Conservation (phyloP, 92 coral and sea anemone genomes). For the Actinostola sp. region DNA sequence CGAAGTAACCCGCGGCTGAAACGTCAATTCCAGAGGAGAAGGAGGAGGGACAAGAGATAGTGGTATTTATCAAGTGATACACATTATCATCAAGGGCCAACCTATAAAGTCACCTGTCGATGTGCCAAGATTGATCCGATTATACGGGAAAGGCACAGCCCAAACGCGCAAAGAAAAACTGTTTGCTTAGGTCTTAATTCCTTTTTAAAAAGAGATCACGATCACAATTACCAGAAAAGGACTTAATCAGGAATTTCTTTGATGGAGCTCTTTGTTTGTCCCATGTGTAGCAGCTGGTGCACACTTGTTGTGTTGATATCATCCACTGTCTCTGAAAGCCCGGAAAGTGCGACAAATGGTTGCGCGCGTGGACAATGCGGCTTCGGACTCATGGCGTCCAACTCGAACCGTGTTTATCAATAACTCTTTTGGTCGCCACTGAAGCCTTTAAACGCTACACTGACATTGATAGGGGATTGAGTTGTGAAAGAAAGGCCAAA, state of each 20-base stretch:
- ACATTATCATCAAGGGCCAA: too few species aligned
- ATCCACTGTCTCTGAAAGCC: not conserved
- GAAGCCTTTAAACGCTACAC: not conserved
- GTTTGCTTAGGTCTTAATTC: constrained; percentile 28
- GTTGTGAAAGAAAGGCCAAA: constrained; percentile 1
- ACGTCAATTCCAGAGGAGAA: too few species aligned
- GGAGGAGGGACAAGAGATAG: constrained; percentile 1
- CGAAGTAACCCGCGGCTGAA: too few species aligned
- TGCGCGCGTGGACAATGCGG: not conserved
- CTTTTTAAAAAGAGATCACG: constrained; percentile 19
- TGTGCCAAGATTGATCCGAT: constrained; percentile 14
- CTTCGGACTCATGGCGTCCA: not conserved
- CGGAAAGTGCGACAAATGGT: constrained; percentile 11
- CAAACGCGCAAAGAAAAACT: constrained; percentile 14
- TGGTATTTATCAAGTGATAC: not conserved
- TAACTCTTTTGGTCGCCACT: not conserved
- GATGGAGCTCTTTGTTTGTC: constrained; percentile 15
- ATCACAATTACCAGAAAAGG: constrained; percentile 26
- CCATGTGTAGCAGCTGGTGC: constrained; percentile 28
- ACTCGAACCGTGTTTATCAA: not conserved
- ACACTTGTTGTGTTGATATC: constrained; percentile 14
- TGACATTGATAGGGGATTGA: constrained; percentile 11
- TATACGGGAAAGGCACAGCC: constrained; percentile 16
- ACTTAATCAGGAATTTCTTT: constrained; percentile 30
- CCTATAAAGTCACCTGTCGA: constrained; percentile 26